Conservation (phyloP, 2,888 invertebrate species). For the Ectemnius cavifrons region DNA sequence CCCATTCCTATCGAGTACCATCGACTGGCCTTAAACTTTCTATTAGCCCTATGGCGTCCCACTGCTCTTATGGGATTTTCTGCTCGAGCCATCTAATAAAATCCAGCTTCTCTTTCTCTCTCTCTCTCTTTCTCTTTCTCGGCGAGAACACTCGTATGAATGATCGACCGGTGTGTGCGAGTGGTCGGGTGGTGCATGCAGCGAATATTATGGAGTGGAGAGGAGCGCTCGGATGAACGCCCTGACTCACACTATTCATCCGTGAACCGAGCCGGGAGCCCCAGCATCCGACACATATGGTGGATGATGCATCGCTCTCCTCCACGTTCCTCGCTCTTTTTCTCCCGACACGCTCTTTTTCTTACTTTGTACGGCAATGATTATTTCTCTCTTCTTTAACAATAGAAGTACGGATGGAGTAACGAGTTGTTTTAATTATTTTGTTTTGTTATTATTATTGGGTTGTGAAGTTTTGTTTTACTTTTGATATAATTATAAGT, state of each 20-base stretch:
- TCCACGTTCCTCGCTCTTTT: neutral
- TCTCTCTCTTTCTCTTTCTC: neutral
- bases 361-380: neutral
- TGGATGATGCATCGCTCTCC: constrained; percentile 41
- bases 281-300: constrained; percentile 39
- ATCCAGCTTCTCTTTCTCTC: neutral
- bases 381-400: too few relatives aligned
- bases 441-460: too few relatives aligned
- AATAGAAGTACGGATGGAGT: too few relatives aligned
- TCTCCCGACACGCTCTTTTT: neutral
- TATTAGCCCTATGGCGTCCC: neutral
- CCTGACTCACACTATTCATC: constrained; percentile 29
- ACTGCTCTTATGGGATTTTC: constrained; percentile 6
- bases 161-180: constrained; percentile 13
- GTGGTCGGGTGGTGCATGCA: constrained; percentile 10
- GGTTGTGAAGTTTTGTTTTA: too few relatives aligned
- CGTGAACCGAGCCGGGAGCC: constrained; percentile 23
- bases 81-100: neutral
- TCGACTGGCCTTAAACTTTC: constrained; percentile 10
- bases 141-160: constrained; percentile 4
- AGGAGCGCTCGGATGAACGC: constrained; percentile 16
- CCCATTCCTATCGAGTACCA: neutral
- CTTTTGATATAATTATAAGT: too few relatives aligned
- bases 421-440: too few relatives aligned
- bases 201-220: constrained; percentile 32